A percentile compares a stretch with the other conserved stretches of the same genome.
Evolutionary conservation across 2,113 vertebrate species (phyloP).

Genomic region (Eudyptes chrysolophus): DNA sequence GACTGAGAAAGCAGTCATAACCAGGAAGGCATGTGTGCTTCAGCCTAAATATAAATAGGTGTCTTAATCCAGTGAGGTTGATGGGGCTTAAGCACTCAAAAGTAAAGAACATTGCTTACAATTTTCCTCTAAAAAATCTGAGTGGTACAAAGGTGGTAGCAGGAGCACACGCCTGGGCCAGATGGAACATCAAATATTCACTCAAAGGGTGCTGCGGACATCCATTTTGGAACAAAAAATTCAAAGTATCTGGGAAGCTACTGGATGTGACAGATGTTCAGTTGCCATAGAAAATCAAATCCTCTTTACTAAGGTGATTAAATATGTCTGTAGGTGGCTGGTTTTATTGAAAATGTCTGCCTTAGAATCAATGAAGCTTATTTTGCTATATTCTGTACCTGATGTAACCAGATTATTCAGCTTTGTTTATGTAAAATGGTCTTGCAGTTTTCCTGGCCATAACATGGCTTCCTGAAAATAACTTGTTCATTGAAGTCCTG

Average conservation of each 20-base stretch:
- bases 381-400: not conserved
- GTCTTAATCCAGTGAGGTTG: not conserved
- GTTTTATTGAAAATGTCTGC: constrained; percentile 8
- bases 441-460: not conserved
- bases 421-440: not conserved
- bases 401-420: not conserved
- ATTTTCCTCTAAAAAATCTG: not conserved
- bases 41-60: not conserved
- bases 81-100: not conserved
- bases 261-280: not conserved
- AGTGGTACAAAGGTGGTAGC: not conserved
- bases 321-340: not conserved
- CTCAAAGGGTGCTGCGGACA: not conserved
- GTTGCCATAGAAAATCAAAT: constrained; percentile 28
- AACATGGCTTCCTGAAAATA: not conserved
- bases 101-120: not conserved
- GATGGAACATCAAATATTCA: not conserved
- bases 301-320: not conserved
- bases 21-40: not conserved
- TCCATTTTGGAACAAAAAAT: not conserved
- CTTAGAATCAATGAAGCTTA: not conserved
- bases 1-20: not conserved
- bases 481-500: not conserved
- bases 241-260: not conserved
- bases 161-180: not conserved